Evolutionary conservation across 2,888 invertebrate genomes (phyloP).

Genomic region (Cosmorhoe ocellata): DNA sequence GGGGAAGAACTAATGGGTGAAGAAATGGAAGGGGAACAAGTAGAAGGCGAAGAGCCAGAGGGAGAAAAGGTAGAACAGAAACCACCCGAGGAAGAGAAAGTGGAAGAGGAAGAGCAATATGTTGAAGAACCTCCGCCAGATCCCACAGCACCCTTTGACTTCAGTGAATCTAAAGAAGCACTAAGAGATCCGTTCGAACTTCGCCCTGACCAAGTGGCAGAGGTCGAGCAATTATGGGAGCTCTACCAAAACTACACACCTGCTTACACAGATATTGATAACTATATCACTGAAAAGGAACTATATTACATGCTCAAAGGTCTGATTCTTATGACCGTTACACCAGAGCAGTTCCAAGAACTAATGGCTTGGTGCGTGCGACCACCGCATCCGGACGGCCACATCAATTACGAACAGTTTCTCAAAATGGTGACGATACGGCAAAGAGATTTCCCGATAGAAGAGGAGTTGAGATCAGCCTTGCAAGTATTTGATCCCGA

Average conservation of each 20-base stretch:
- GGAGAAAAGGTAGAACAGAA: conserved; percentile 20
- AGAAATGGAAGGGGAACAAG: conserved; percentile 41
- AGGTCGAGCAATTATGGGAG: conserved; percentile 71
- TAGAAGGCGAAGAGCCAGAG: conserved; percentile 34
- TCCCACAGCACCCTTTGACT: conserved; percentile 67
- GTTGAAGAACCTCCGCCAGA: conserved; percentile 66
- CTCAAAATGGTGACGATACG: conserved; percentile 66
- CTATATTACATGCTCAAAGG: conserved; percentile 68
- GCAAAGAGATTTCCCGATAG: conserved; percentile 60
- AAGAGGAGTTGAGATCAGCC: conserved; percentile 65
- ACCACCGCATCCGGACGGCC: conserved; percentile 65
- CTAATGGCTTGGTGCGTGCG: conserved; percentile 62
- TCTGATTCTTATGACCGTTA: conserved; percentile 64
- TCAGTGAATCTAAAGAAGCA: conserved; percentile 66
- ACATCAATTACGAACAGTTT: conserved; percentile 68
- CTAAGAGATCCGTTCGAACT: conserved; percentile 60
- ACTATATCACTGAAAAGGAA: conserved; percentile 68
- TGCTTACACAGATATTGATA: conserved; percentile 64
- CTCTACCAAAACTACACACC: conserved; percentile 69
- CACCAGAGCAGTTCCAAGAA: conserved; percentile 67
- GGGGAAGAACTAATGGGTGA: conserved; percentile 41
- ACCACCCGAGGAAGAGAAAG: conserved; percentile 43
- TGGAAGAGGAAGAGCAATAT: conserved; percentile 59
- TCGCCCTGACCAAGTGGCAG: conserved; percentile 66
- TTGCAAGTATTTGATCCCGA: conserved; percentile 63